These are phyloP conservation scores for Drosophila nigricruria DNA, from an alignment of 2,888 invertebrate species.

Conservation along the genomic window DNA sequence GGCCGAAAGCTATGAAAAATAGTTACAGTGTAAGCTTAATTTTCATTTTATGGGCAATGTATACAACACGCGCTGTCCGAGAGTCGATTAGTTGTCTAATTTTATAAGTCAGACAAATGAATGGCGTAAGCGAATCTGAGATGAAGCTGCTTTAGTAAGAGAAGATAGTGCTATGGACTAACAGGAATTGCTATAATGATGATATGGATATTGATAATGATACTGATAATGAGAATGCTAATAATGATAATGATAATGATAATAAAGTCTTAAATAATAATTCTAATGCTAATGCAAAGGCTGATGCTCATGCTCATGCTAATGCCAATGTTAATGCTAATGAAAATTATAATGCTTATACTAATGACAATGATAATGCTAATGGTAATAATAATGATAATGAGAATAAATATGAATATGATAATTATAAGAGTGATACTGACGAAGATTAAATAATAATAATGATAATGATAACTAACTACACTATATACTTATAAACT, in stretches of 20 bases:
- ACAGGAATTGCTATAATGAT: background rate
- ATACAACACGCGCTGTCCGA: background rate
- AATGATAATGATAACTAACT: background rate
- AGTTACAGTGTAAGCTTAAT: background rate
- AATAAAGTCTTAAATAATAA: too few species aligned
- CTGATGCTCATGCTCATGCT: background rate
- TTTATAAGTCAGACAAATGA: background rate
- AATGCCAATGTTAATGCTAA: background rate
- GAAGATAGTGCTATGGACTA: background rate
- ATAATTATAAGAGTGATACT: background rate
- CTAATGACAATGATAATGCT: background rate
- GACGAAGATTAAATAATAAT: background rate
- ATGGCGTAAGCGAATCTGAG: background rate
- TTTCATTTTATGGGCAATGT: background rate
- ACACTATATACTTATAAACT: too few species aligned
- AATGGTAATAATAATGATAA: background rate
- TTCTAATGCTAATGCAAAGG: background rate
- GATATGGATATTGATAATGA: background rate
- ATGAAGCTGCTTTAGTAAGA: background rate
- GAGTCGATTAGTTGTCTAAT: background rate
- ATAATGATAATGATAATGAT: background rate
- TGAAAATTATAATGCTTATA: background rate
- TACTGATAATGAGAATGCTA: background rate
- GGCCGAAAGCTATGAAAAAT: background rate
- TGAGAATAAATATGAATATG: background rate